Conservation (phyloP, 2,888 invertebrate genomes). For the Dichetophora obliterata region DNA sequence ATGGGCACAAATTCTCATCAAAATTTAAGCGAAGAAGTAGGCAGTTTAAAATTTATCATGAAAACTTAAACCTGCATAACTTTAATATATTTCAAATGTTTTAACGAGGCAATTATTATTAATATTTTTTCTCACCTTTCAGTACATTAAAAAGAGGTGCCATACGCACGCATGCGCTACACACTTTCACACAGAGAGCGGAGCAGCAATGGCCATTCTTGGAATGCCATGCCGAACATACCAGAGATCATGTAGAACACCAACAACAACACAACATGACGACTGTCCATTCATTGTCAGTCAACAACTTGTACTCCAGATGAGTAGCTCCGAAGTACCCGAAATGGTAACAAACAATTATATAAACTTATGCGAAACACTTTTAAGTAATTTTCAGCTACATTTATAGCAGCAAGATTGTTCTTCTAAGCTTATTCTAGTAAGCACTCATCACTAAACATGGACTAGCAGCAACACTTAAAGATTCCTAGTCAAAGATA, state of each 20-base stretch:
- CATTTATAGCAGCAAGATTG: constrained; percentile 17
- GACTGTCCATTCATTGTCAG: neutral
- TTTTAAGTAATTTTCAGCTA: constrained; percentile 64
- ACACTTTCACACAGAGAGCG: neutral
- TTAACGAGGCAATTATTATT: too few species aligned
- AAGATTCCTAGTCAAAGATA: neutral
- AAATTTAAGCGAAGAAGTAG: too few species aligned
- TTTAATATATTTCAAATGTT: too few species aligned
- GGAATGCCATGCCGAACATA: neutral
- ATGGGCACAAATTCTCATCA: too few species aligned
- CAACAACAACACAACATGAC: neutral
- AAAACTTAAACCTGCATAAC: too few species aligned
- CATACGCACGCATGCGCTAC: constrained; percentile 28
- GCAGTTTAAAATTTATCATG: too few species aligned
- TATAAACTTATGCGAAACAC: constrained; percentile 67
- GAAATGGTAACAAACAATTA: constrained; percentile 68
- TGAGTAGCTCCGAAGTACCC: constrained; percentile 44
- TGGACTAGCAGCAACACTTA: neutral
- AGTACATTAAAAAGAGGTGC: too few species aligned
- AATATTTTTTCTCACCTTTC: too few species aligned
- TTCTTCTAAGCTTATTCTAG: neutral
- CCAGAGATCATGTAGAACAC: neutral
- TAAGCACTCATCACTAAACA: neutral
- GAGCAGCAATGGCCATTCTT: constrained; percentile 7
- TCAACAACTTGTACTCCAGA: neutral